Evolutionary conservation across 2,888 invertebrate genomes (phyloP).

Genomic region (Agrotis segetum): DNA sequence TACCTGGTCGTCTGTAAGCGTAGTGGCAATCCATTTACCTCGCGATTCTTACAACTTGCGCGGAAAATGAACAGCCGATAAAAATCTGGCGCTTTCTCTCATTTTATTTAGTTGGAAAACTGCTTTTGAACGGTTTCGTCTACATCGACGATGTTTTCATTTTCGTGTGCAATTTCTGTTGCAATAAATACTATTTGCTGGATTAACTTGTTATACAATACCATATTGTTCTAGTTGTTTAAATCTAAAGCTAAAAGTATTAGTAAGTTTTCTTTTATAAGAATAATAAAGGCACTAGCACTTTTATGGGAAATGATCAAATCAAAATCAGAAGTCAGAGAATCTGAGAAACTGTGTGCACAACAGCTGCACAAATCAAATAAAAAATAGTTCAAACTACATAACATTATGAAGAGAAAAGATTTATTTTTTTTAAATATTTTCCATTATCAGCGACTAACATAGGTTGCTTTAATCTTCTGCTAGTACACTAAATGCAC

Average conservation of each 20-base stretch:
- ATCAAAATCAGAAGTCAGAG: background rate
- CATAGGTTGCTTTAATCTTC: too few relatives aligned
- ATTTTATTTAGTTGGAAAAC: constrained; percentile 25
- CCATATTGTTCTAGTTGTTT: background rate
- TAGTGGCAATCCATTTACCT: constrained; percentile 60
- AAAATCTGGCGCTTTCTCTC: constrained; percentile 33
- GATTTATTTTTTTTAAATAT: too few relatives aligned
- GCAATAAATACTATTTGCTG: background rate
- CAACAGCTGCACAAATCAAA: background rate
- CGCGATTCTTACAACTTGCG: constrained; percentile 53
- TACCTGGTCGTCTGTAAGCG: constrained; percentile 55
- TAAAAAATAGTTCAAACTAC: background rate
- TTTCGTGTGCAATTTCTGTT: background rate
- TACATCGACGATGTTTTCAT: background rate
- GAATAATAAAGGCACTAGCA: background rate
- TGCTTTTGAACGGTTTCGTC: background rate
- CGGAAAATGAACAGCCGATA: constrained; percentile 55
- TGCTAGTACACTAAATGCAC: too few relatives aligned
- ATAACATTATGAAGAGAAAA: too few relatives aligned
- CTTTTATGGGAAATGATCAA: too few relatives aligned
- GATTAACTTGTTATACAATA: background rate
- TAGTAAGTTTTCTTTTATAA: background rate
- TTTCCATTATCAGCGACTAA: too few relatives aligned
- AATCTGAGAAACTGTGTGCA: background rate
- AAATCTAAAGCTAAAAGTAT: background rate